These are phyloP conservation scores for Erebia palarica DNA, from an alignment of 2,888 invertebrate genomes.

Conservation along the genomic window DNA sequence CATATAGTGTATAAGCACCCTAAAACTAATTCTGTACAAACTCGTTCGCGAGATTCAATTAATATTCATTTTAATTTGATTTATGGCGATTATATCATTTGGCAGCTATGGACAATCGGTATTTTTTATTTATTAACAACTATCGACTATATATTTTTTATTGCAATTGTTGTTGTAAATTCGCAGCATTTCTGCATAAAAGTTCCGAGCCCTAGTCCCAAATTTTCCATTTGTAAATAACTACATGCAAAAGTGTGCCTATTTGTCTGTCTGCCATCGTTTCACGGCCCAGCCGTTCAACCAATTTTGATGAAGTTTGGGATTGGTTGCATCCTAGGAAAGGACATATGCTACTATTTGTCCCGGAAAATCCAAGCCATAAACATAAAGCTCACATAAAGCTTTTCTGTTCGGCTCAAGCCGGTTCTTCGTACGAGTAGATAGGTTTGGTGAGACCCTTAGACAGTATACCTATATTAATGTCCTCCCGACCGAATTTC, in stretches of 20 bases:
- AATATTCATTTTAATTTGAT: conserved; percentile 36
- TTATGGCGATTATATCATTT: conserved; percentile 31
- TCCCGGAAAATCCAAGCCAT: too few relatives aligned
- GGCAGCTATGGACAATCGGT: conserved; percentile 28
- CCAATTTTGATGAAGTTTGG: too few relatives aligned
- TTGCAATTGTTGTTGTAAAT: not conserved
- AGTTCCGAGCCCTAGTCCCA: not conserved
- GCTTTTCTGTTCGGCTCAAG: too few relatives aligned
- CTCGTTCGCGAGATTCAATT: conserved; percentile 34
- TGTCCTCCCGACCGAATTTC: too few relatives aligned
- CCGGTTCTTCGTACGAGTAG: too few relatives aligned
- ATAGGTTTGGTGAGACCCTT: too few relatives aligned
- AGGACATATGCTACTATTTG: too few relatives aligned
- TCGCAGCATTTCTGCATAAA: not conserved
- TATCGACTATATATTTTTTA: not conserved
- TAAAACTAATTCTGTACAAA: conserved; percentile 27
- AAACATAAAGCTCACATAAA: too few relatives aligned
- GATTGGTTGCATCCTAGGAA: too few relatives aligned
- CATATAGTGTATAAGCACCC: not conserved
- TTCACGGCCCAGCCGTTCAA: too few relatives aligned
- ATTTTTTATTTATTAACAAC: conserved; percentile 23
- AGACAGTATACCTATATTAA: too few relatives aligned
- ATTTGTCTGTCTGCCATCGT: too few relatives aligned
- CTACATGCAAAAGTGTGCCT: not conserved
- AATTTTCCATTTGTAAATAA: not conserved